Base-by-base conservation (phyloP, 2,888 invertebrate species). In the Entomobrya proxima region DNA sequence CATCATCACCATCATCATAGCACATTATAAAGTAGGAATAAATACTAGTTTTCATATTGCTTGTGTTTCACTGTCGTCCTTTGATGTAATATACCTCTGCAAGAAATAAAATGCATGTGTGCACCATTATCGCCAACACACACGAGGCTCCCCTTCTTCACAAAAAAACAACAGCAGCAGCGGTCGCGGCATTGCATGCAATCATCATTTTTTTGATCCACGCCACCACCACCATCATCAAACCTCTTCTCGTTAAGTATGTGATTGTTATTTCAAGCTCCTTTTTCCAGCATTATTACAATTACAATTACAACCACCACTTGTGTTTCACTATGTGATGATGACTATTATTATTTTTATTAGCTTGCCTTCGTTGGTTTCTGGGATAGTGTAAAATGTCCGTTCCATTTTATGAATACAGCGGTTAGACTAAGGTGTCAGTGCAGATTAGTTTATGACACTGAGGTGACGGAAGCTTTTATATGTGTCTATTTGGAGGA, bases 221-320 rank as follows among this genome's bases (percentile, higher is more conserved):
- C 61, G 44, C 30, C 61, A 67, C 64, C 69, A 69, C 30, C 40
- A 21, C 13, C 67, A 67, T 21, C 35, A 21, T 58, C 64, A 64
- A 35, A 27, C 40, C 9, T 27, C 24, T 58, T 44, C 83, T 85
- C 85, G 85, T 85, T 85, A 85, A 78, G 74, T 74, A 69, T 80
- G 67, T 69, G 81, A 81, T 86, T 86, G 67, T 83, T 75, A 78
- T 83, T 78, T 83, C 86, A 81, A 81, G 76, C 77, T 40, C 30
- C 67, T 74, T 82, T 86, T 79, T 83, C 74, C 79, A 79, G 74
- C n/a, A n/a, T n/a, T 78, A 83, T 78, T 83, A 79, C 61, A 35
- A 79, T 78, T 86, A 78, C 77, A 81, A 86, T 74, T 78, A 83
- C 81, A 78, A 75, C 86, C 67, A 58, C 79, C 79, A 75, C 83